These are phyloP conservation scores for Sternotherus odoratus DNA, from an alignment of 2,797 vertebrate species.

Conservation along the genomic window DNA sequence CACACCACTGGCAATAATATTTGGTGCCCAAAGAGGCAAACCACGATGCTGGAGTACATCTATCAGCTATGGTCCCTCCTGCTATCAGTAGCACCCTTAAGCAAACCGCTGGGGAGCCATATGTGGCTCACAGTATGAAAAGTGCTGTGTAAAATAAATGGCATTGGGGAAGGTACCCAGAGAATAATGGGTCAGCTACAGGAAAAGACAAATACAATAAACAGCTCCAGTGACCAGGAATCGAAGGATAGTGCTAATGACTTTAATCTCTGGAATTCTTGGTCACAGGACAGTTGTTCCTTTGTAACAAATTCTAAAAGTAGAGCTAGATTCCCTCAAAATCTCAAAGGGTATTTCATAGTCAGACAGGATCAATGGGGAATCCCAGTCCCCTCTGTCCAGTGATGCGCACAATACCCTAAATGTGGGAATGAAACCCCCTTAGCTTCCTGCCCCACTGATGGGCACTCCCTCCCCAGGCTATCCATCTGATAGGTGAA, in stretches of 20 bases:
- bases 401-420: background rate
- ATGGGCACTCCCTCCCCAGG: background rate
- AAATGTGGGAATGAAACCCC: background rate
- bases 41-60: background rate
- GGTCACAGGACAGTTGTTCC: background rate
- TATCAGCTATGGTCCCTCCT: background rate
- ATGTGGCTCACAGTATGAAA: background rate
- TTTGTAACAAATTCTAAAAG: slow-evolving; percentile 42
- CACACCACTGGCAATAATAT: slow-evolving; percentile 6
- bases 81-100: background rate
- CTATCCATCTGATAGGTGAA: background rate
- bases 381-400: background rate
- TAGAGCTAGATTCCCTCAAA: background rate
- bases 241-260: background rate
- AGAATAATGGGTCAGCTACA: background rate
- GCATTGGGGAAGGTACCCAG: background rate
- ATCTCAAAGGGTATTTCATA: background rate
- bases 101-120: background rate
- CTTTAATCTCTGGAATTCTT: slow-evolving; percentile 22
- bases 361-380: background rate
- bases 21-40: background rate
- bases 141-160: background rate
- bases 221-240: background rate
- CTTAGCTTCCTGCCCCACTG: background rate
- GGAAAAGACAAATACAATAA: background rate